Evolutionary conservation across 2,888 invertebrate genomes (phyloP).

Genomic region (Plagodis pulveraria): DNA sequence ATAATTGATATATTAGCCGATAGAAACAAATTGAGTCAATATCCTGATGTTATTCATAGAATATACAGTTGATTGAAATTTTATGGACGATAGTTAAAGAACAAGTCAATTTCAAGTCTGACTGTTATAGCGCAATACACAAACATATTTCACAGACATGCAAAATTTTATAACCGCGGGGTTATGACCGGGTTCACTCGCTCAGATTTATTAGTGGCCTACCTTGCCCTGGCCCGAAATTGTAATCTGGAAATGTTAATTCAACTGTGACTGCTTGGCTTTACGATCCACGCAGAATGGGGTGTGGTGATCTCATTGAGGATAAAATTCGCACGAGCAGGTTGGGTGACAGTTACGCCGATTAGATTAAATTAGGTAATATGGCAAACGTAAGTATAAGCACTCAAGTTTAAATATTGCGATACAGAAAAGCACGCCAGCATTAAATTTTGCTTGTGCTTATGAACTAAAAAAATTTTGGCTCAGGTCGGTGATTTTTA

Average conservation of each 20-base stretch:
- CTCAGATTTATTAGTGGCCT: slow-evolving; percentile 65
- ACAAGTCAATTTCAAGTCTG: not conserved
- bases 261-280: slow-evolving; percentile 55
- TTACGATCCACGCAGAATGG: slow-evolving; percentile 50
- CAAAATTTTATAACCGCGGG: slow-evolving; percentile 60
- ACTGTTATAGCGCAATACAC: slow-evolving; percentile 44
- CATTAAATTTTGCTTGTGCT: too few relatives aligned
- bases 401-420: too few relatives aligned
- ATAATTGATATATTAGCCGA: too few relatives aligned
- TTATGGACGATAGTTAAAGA: not conserved
- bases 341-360: not conserved
- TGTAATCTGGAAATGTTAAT: slow-evolving; percentile 66
- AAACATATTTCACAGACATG: slow-evolving; percentile 59
- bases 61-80: too few relatives aligned
- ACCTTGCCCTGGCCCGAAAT: slow-evolving; percentile 55
- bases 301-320: slow-evolving; percentile 15
- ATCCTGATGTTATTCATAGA: too few relatives aligned
- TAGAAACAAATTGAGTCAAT: too few relatives aligned
- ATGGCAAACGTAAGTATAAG: too few relatives aligned
- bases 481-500: too few relatives aligned
- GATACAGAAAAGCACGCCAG: too few relatives aligned
- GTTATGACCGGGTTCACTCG: slow-evolving; percentile 58
- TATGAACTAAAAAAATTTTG: too few relatives aligned
- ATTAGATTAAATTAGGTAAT: not conserved
- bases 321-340: slow-evolving; percentile 10